phyloP scores from a whole-genome alignment of 2,888 invertebrate species.

The Disparrhopalites patrizii region DNA sequence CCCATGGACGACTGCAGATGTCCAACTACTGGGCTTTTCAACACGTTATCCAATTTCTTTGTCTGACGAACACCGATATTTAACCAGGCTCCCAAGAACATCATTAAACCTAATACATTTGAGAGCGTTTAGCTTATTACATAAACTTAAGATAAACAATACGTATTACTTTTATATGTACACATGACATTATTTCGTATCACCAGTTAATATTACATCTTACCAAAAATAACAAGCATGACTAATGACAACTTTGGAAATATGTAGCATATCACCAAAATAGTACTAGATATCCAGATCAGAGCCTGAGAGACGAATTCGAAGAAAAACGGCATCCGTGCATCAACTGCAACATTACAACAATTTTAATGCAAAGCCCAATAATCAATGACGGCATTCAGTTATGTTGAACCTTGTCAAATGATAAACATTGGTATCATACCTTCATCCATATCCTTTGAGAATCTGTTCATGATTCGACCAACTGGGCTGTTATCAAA shows the following conservation, averaged over 20 bases:
- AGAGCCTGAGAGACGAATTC: slow-evolving; percentile 56
- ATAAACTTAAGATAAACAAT: no score
- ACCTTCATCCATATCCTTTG: slow-evolving; percentile 55
- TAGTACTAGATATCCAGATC: slow-evolving; percentile 52
- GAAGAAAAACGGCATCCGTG: slow-evolving; percentile 55
- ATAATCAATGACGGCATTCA: no score
- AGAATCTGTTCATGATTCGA: slow-evolving; percentile 54
- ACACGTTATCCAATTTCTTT: slow-evolving; percentile 54
- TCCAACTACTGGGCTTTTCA: slow-evolving; percentile 56
- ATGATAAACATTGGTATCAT: no score
- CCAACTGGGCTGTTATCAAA: slow-evolving; percentile 54
- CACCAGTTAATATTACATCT: slow-evolving; percentile 16
- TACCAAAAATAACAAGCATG: slow-evolving; percentile 51
- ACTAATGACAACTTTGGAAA: slow-evolving; percentile 52
- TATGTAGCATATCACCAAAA: slow-evolving; percentile 52
- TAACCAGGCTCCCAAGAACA: slow-evolving; percentile 48
- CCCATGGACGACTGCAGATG: slow-evolving; percentile 56
- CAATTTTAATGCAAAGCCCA: no score
- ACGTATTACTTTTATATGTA: no score
- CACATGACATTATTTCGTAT: no score
- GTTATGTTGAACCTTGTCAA: no score
- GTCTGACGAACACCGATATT: slow-evolving; percentile 50
- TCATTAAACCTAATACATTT: slow-evolving; percentile 48
- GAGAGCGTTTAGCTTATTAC: no score
- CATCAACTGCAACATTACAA: slow-evolving; percentile 52